Percentiles rank a stretch among this genome's conserved stretches.
Evolutionary conservation across 1,140 invertebrate genomes (phyloP).

Genomic region (Atta texana): DNA sequence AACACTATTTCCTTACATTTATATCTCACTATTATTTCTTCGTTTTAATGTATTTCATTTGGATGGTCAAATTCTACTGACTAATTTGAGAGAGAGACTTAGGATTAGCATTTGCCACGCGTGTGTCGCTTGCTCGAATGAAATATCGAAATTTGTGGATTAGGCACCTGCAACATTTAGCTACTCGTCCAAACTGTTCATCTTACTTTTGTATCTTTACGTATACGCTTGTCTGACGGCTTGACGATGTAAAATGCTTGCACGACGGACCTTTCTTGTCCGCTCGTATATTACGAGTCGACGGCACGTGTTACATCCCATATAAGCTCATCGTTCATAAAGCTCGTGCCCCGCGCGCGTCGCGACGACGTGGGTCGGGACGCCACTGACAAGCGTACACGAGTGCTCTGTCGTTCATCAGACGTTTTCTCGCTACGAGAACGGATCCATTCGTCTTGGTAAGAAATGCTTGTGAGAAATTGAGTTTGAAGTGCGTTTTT

Average conservation of each 20-base stretch:
- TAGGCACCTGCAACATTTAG: conserved; percentile 41
- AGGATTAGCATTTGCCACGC: conserved; percentile 16
- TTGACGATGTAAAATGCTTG: conserved; percentile 61
- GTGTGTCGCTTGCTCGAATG: conserved; percentile 12
- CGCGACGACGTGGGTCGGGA: conserved; percentile 56
- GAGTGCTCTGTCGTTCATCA: conserved; percentile 53
- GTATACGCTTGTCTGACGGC: conserved; percentile 44
- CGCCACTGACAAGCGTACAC: conserved; percentile 60
- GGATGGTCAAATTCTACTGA: not conserved
- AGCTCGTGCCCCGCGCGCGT: conserved; percentile 53
- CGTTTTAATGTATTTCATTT: not conserved
- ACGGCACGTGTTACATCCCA: conserved; percentile 75
- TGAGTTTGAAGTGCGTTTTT: conserved; percentile 37
- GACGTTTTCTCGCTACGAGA: conserved; percentile 33
- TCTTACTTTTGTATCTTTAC: conserved; percentile 56
- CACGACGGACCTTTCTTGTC: conserved; percentile 51
- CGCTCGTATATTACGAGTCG: conserved; percentile 74
- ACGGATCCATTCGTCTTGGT: conserved; percentile 58
- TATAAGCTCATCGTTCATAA: conserved; percentile 75
- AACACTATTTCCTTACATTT: not conserved
- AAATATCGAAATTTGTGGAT: conserved; percentile 46
- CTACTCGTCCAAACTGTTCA: conserved; percentile 47
- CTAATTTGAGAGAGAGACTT: not conserved
- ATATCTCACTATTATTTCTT: not conserved
- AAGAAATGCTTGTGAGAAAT: conserved; percentile 45